phyloP scores from a whole-genome alignment of 2,113 vertebrate species.

The Ciconia stormi region DNA sequence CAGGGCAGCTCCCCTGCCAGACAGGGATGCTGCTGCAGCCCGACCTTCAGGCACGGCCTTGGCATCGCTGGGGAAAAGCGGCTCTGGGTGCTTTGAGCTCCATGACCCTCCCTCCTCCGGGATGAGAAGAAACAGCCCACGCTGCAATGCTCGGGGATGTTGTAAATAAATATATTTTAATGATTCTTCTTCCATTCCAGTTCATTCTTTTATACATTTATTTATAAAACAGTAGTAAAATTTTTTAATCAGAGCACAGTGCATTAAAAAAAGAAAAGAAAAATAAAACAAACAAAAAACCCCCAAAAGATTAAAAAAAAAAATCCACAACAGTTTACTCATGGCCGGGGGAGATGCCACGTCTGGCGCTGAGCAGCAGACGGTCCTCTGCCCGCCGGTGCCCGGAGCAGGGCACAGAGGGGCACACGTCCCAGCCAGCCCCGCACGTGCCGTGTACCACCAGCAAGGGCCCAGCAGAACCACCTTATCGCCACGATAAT shows the following conservation, averaged over 20 bases:
- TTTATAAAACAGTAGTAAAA: slow-evolving; percentile 78
- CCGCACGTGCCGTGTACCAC: neutral
- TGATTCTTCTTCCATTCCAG: slow-evolving; percentile 71
- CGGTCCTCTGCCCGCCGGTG: neutral
- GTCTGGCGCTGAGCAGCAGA: neutral
- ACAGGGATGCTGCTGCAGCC: neutral
- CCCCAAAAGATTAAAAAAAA: slow-evolving; percentile 16
- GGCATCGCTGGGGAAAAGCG: neutral
- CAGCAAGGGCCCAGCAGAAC: neutral
- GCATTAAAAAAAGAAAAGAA: slow-evolving; percentile 43
- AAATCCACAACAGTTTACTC: slow-evolving; percentile 38
- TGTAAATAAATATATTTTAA: slow-evolving; percentile 77
- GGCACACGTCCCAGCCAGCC: neutral
- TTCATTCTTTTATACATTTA: slow-evolving; percentile 73
- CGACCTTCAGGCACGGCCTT: fast-evolving
- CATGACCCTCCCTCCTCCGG: neutral
- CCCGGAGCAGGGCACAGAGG: neutral
- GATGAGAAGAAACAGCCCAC: neutral
- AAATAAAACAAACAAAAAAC: neutral
- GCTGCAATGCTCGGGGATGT: neutral
- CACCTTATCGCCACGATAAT: neutral
- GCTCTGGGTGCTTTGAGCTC: neutral
- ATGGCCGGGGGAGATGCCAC: neutral
- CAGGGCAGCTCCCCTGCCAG: neutral
- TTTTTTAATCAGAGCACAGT: slow-evolving; percentile 68